phyloP scores from a whole-genome alignment of 2,113 vertebrate species.

The Siniperca knerii region DNA sequence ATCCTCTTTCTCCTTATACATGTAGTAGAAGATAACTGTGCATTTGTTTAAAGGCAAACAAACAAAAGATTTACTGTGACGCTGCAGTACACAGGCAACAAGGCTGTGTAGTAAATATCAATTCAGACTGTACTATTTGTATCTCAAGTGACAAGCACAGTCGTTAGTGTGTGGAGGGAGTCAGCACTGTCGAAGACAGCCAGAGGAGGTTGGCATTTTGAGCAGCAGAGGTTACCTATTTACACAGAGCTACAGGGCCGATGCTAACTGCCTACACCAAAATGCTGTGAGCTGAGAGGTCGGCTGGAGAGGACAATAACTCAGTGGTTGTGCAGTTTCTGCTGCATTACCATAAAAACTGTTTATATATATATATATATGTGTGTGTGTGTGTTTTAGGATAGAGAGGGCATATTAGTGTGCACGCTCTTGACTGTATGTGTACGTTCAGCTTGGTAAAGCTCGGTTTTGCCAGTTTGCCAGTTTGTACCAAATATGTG shows the following conservation, averaged over 20 bases:
- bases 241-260: constrained; percentile 62
- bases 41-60: constrained; percentile 28
- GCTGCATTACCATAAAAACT: constrained; percentile 64
- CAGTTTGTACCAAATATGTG: constrained; percentile 18
- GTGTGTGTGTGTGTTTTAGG: constrained; percentile 7
- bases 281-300: constrained; percentile 65
- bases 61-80: neutral
- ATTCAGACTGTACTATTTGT: constrained; percentile 45
- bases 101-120: constrained; percentile 50
- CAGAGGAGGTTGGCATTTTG: constrained; percentile 71
- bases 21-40: constrained; percentile 1
- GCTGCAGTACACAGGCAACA: constrained; percentile 22
- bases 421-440: neutral
- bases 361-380: neutral
- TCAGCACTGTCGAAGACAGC: constrained; percentile 52
- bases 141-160: constrained; percentile 57
- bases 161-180: constrained; percentile 63
- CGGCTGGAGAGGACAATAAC: constrained; percentile 65
- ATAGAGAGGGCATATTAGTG: constrained; percentile 9
- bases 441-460: constrained; percentile 27
- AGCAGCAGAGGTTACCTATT: constrained; percentile 73
- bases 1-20: neutral
- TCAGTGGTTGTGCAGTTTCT: constrained; percentile 53
- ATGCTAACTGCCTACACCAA: constrained; percentile 68
- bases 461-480: neutral